Evolutionary conservation across 92 coral and sea anemone species (phyloP).

Genomic region (Galaxea fascicularis): DNA sequence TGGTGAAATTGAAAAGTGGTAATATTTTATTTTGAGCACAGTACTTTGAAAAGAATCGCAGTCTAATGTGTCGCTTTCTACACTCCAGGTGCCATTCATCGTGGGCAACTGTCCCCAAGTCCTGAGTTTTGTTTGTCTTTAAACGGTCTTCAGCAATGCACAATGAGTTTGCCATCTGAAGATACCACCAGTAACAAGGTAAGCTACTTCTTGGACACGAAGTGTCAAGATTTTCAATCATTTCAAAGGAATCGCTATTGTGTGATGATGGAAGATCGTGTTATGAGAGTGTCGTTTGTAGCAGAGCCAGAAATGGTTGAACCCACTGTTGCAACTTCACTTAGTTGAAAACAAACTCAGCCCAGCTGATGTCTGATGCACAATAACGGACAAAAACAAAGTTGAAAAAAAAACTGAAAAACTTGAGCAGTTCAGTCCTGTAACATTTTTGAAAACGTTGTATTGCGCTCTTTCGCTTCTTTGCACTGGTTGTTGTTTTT

Average conservation of each 20-base stretch:
- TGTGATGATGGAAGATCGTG: constrained; percentile 68
- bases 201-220: background rate
- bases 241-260: background rate
- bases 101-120: too few relatives aligned
- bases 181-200: background rate
- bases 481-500: too few relatives aligned
- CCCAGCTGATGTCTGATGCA: constrained; percentile 84
- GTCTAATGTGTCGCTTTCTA: too few relatives aligned
- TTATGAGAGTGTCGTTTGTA: constrained; percentile 75
- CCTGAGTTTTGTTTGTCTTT: too few relatives aligned
- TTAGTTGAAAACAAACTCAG: constrained; percentile 65
- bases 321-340: constrained; percentile 92
- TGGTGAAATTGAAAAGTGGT: too few relatives aligned
- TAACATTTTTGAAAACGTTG: too few relatives aligned
- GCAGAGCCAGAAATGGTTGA: constrained; percentile 99
- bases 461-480: too few relatives aligned
- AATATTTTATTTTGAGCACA: too few relatives aligned
- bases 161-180: background rate
- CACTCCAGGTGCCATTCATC: too few relatives aligned
- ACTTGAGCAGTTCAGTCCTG: too few relatives aligned
- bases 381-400: background rate
- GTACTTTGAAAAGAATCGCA: too few relatives aligned
- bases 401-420: too few relatives aligned
- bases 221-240: background rate
- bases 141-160: background rate